A percentile compares a stretch with the other conserved stretches of the same genome.
phyloP scores from a whole-genome alignment of 1,140 invertebrate species.

The Tyrophagus putrescentiae region DNA sequence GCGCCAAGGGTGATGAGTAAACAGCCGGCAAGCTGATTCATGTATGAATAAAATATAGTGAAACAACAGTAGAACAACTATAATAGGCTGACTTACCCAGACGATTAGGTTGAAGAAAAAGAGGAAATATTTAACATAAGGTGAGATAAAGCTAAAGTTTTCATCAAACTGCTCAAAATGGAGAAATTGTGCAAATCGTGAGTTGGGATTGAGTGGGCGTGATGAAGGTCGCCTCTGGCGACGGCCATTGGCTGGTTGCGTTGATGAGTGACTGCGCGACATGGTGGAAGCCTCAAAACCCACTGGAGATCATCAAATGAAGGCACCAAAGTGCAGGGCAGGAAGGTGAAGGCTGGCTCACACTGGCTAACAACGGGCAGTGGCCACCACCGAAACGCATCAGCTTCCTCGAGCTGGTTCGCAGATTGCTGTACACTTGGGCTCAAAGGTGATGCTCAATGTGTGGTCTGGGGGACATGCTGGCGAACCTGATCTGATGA shows the following conservation, averaged over 20 bases:
- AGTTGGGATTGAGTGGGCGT: not conserved
- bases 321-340: no score
- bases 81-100: slow-evolving; percentile 50
- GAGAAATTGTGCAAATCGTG: not conserved
- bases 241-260: not conserved
- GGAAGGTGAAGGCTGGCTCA: no score
- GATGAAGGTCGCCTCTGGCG: slow-evolving; percentile 1
- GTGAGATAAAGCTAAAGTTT: slow-evolving; percentile 58
- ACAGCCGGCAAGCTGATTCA: slow-evolving; percentile 59
- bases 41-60: slow-evolving; percentile 3
- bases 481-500: no score
- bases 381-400: no score
- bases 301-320: no score
- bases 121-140: slow-evolving; percentile 85
- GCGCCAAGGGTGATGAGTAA: slow-evolving; percentile 71
- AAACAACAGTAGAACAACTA: not conserved
- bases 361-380: no score
- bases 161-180: slow-evolving; percentile 19
- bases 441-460: no score
- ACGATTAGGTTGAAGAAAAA: slow-evolving; percentile 82
- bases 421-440: no score
- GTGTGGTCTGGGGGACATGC: no score
- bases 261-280: not conserved
- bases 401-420: no score
- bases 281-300: no score